These are phyloP conservation scores for Lepidostoma basale DNA, from an alignment of 1,140 invertebrate species.

Conservation along the genomic window DNA sequence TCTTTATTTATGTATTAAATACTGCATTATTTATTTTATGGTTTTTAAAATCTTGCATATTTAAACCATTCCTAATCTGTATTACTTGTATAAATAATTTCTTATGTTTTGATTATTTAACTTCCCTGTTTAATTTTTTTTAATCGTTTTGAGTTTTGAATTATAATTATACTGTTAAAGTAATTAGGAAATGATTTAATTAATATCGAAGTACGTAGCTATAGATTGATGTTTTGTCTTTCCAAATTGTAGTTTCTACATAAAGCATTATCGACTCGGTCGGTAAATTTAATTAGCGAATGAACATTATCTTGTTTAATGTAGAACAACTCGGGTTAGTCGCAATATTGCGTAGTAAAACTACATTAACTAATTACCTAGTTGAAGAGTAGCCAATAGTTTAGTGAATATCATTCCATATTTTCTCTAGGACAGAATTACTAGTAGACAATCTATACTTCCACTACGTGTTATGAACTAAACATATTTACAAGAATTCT, in stretches of 20 bases:
- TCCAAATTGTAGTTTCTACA: conserved; percentile 23
- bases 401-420: conserved; percentile 28
- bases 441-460: conserved; percentile 9
- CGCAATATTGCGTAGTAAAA: conserved; percentile 27
- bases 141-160: neutral
- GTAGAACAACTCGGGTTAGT: conserved; percentile 24
- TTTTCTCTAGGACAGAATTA: neutral
- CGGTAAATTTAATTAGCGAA: conserved; percentile 15
- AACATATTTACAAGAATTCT: too few relatives aligned
- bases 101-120: neutral
- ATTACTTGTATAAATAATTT: neutral
- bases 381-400: conserved; percentile 32
- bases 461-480: too few relatives aligned
- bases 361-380: conserved; percentile 32
- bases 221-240: conserved; percentile 34
- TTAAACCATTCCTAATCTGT: neutral
- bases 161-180: neutral
- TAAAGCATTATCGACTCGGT: conserved; percentile 15
- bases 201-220: conserved; percentile 20
- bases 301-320: neutral
- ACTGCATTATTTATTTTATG: neutral
- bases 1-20: neutral
- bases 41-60: neutral
- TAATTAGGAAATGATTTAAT: neutral
- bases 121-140: neutral